These are phyloP conservation scores for Spodoptera littoralis DNA, from an alignment of 2,888 invertebrate genomes.

Conservation along the genomic window DNA sequence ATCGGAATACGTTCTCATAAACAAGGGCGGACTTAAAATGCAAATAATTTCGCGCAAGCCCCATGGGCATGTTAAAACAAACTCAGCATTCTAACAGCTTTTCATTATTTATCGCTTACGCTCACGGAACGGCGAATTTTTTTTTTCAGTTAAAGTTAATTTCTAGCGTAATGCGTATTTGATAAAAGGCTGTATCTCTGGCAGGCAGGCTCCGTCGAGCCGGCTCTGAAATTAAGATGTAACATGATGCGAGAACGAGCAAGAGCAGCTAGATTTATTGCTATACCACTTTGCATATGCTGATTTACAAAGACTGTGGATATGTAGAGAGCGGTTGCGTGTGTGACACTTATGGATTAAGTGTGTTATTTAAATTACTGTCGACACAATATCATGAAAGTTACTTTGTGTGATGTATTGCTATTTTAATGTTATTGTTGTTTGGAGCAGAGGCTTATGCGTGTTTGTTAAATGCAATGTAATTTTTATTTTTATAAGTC, in stretches of 20 bases:
- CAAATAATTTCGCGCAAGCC: constrained; percentile 82
- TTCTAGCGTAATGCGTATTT: constrained; percentile 88
- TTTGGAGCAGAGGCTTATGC: too few species aligned
- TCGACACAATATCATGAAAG: constrained; percentile 17
- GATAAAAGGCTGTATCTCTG: constrained; percentile 88
- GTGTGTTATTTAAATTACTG: constrained; percentile 54
- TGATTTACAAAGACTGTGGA: constrained; percentile 88
- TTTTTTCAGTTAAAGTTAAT: constrained; percentile 83
- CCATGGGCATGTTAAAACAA: constrained; percentile 86
- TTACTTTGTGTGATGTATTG: constrained; percentile 21
- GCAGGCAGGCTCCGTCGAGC: constrained; percentile 86
- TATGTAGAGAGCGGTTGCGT: constrained; percentile 67
- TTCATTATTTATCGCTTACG: constrained; percentile 83
- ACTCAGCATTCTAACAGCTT: constrained; percentile 84
- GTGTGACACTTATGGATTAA: constrained; percentile 63
- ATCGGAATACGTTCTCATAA: constrained; percentile 76
- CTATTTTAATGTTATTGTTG: constrained; percentile 14
- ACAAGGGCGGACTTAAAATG: constrained; percentile 82
- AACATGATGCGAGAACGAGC: constrained; percentile 90
- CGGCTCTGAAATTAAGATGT: constrained; percentile 89
- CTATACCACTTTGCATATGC: constrained; percentile 90
- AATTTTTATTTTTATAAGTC: too few species aligned
- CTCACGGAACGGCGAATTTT: constrained; percentile 79
- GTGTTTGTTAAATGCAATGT: neutral
- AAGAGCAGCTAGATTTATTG: constrained; percentile 89